phyloP scores from a whole-genome alignment of 1,140 invertebrate genomes.

The Heterodera schachtii region DNA sequence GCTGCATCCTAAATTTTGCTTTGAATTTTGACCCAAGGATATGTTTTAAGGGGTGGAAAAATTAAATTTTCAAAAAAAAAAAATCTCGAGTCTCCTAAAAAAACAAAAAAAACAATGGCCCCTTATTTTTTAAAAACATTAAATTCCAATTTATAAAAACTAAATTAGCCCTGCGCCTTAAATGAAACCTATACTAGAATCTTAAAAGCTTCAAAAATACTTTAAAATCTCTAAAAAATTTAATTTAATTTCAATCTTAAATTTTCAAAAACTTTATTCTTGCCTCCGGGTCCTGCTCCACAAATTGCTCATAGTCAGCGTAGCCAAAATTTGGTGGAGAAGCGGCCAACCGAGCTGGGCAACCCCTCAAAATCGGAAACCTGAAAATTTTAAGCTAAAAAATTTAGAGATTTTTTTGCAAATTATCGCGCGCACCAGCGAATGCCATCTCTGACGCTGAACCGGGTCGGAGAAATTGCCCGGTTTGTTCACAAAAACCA shows the following conservation, averaged over 20 bases:
- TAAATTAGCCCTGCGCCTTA: no score
- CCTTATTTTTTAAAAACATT: no score
- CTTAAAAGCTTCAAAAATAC: no score
- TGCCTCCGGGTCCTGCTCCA: constrained; percentile 48
- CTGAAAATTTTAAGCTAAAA: constrained; percentile 33
- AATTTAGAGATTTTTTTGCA: no score
- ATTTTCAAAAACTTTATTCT: neutral
- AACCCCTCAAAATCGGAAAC: constrained; percentile 55
- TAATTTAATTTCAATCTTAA: neutral
- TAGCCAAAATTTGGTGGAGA: constrained; percentile 64
- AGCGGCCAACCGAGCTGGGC: constrained; percentile 57
- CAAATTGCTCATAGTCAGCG: constrained; percentile 62
- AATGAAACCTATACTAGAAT: no score
- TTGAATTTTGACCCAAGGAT: no score
- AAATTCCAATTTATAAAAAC: no score
- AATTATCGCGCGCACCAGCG: constrained; percentile 35
- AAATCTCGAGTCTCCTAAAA: neutral
- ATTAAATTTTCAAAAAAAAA: neutral
- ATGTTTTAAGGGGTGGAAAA: no score
- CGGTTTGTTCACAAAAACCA: constrained; percentile 63
- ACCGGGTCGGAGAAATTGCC: constrained; percentile 53
- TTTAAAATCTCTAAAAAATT: no score
- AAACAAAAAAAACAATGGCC: no score
- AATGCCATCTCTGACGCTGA: constrained; percentile 45
- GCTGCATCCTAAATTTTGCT: constrained; percentile 36